Evolutionary conservation across 2,797 vertebrate species (phyloP), one percentile per base, ranked within the genome.

Genomic region (Orestias chungarensis): DNA sequence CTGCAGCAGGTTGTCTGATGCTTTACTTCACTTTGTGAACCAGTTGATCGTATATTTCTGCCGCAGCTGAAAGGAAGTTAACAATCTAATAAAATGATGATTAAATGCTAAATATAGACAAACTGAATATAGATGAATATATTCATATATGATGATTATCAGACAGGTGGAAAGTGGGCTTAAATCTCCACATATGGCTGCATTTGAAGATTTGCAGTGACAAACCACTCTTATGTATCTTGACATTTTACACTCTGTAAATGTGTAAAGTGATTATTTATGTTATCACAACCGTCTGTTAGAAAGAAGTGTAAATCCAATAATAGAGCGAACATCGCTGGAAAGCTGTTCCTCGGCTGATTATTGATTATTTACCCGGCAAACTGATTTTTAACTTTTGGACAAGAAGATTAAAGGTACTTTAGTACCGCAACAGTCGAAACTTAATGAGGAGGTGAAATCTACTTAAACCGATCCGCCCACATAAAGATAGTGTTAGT

Each of bases 201-300:
- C 25, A 14, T 62, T 68, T 66, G 46, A 81, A 65, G 1, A 23
- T 75, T 79, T 68, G 68, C 27, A 70, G 7, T 29, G 25, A 40
- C 71, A 69, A 69, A 44, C 29, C 4, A 62, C 25, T 40, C n/a
- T 54, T 17, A 8, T 70, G 62, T 55, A 65, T 68, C 52, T 70
- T 50, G 47, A 55, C 68, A 61, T 0, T 10, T 40, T 43, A 54
- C 70, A 33, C 33, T 38, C 20, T 61, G 10, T 23, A 38, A 20
- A 62, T 40, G 35, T 62, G 31, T 20, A 23, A 4, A 33, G 23
- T 38, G 33, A n/a, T 3, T 23, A 62, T 12, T n/a, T 62, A 40
- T 62, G 23, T 1, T n/a, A 23, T n/a, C 59, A 25, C 40, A 62
- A 40, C 11, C 59, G 6, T 25, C 14, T 57, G 6, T 33, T 18